Base-by-base conservation (phyloP, 2,113 vertebrate species). In the Macquaria ambigua region DNA sequence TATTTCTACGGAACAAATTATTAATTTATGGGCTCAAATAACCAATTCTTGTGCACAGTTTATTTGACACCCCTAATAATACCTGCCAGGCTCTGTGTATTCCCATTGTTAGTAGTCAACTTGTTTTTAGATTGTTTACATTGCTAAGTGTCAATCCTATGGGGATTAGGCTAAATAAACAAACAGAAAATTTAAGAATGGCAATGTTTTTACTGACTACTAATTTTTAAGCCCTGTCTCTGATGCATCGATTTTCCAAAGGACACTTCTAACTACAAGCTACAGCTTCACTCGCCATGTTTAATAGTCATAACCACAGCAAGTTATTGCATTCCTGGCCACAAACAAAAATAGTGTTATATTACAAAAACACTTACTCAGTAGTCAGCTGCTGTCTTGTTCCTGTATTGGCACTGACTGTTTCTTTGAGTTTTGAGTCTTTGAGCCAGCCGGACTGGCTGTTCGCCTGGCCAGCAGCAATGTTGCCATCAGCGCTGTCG, bases 401-500 rank as follows among this genome's bases (percentile, higher is more conserved):
- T 16, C 37, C 48, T 82, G 43, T 73, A 28, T 73, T 63, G 66
- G 21, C 61, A 37, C 66, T n/a, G 43, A 55, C 52, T 48, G 21
- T 86, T 59, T 68, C 14, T 81, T 66, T 81, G 41, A 66, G 64
- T 64, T 67, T 81, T 34, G 34, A 34, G 50, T 72, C 71, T 86
- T 50, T 82, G 56, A 85, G 82, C 37, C 72, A 72, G 63, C 14
- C 10, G 16, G 43, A 66, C 53, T 43, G 37, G 31, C 58, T 56
- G 23, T 28, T 59, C 74, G 62, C 53, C 81, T 31, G 39, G 28
- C 39, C 68, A 71, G 72, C 80, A 79, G 69, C 69, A 56, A 41
- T 23, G 9, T 61, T 52, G 25, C 25, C 69, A 34, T 72, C 34
- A 71, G 69, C 16, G 25, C 46, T 79, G 28, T 59, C n/a, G 6